Conservation (phyloP, 2,113 vertebrate species). For the Phylloscopus trochiloides region DNA sequence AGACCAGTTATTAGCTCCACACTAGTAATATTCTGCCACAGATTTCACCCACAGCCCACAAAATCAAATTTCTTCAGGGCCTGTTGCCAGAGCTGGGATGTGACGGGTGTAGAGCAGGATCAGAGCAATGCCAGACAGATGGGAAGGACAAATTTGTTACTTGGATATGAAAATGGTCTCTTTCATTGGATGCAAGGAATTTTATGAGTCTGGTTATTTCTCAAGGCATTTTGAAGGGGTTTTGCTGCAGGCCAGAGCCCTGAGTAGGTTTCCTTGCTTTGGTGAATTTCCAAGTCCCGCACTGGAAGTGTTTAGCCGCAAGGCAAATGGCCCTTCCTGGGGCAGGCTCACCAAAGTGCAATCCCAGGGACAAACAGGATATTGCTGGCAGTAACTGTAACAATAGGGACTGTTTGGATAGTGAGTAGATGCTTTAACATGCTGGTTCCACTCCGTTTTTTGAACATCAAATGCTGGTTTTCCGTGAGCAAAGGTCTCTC, state of each 20-base stretch:
- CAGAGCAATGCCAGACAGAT: not conserved
- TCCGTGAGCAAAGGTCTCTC: constrained; percentile 17
- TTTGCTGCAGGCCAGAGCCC: not conserved
- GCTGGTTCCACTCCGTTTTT: not conserved
- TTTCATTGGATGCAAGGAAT: not conserved
- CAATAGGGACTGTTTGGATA: constrained; percentile 52
- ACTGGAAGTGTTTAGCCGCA: not conserved
- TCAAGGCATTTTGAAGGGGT: not conserved
- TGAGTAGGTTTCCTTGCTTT: not conserved
- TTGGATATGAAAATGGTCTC: not conserved
- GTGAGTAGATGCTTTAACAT: not conserved
- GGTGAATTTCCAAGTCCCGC: not conserved
- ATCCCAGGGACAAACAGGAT: constrained; percentile 52
- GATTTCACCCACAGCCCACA: constrained; percentile 1
- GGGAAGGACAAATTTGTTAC: not conserved
- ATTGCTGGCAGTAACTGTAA: constrained; percentile 30
- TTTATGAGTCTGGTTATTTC: not conserved
- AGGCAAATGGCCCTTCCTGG: not conserved
- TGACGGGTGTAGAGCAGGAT: not conserved
- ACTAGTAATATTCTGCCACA: not conserved
- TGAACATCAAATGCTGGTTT: constrained; percentile 12
- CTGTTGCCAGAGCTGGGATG: not conserved
- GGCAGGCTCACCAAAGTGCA: not conserved
- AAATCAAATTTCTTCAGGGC: not conserved
- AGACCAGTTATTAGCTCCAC: not conserved